Percentiles rank a stretch among this genome's conserved stretches.
Evolutionary conservation across 1,140 invertebrate species (phyloP).

Genomic region (Ceratosolen solmsi): DNA sequence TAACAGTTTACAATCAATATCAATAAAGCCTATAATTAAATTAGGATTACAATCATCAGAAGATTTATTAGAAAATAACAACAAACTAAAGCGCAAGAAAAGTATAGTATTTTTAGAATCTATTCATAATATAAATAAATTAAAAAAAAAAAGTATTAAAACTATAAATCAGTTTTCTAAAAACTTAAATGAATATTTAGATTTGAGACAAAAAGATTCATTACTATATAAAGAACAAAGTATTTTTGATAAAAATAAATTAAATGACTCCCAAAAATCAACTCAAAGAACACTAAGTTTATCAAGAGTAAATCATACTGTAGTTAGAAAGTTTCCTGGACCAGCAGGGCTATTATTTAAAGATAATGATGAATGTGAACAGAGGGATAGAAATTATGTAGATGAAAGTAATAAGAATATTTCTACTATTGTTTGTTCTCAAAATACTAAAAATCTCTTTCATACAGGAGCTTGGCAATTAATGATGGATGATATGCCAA

Average conservation of each 20-base stretch:
- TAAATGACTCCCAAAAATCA: constrained; percentile 17
- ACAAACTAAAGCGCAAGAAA: constrained; percentile 40
- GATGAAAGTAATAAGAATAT: constrained; percentile 32
- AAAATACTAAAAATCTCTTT: constrained; percentile 66
- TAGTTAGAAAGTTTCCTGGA: constrained; percentile 69
- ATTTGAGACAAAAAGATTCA: background rate
- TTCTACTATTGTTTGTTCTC: constrained; percentile 62
- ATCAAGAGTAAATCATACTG: constrained; percentile 34
- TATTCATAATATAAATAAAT: background rate
- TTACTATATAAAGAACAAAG: constrained; percentile 41
- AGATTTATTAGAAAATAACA: background rate
- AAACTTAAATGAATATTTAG: constrained; percentile 14
- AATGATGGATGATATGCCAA: constrained; percentile 65
- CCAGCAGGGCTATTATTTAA: constrained; percentile 68
- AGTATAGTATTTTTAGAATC: constrained; percentile 39
- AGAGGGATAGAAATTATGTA: constrained; percentile 38
- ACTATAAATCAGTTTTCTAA: background rate
- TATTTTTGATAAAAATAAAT: background rate
- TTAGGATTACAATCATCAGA: constrained; percentile 6
- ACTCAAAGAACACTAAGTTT: constrained; percentile 18
- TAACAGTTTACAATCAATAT: background rate
- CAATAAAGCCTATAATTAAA: background rate
- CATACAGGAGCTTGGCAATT: constrained; percentile 67
- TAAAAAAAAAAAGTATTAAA: constrained; percentile 31
- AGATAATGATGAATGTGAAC: constrained; percentile 48